Base-by-base conservation (phyloP, 2,797 vertebrate genomes). In the Staurois parvus region DNA sequence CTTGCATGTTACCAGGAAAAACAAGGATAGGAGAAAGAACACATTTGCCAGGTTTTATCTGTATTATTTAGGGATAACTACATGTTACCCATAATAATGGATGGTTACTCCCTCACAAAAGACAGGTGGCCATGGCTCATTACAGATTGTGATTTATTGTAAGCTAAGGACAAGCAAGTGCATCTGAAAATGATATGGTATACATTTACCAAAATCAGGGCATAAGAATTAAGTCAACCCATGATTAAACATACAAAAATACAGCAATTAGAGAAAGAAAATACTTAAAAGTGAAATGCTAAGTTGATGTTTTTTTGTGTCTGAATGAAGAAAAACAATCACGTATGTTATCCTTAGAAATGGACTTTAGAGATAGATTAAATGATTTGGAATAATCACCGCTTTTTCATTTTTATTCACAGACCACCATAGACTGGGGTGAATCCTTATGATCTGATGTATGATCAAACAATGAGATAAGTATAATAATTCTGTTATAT, bases 171-270 rank as follows among this genome's bases (percentile, higher is more conserved):
- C 85, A 84, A 79, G 76, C 81, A 83, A 87, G 76, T 83, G 85
- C 85, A 87, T 87, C 85, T 84, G 85, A 87, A 87, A 87, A 87
- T 84, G 76, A 83, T 83, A 87, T 77, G 80, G 85, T 87, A 79
- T 84, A 84, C 85, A 84, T 87, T 83, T 75, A 75, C 62, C 85
- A 84, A 74, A 87, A 79, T 79, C 85, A 84, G 75, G 81, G 72
- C 85, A 84, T 62, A 75, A 68, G 62, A 83, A 83, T 78, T 86
- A 86, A 83, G 81, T 79, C 85, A 87, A 84, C 85, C 85, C 76
- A 84, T 87, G 85, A 87, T 87, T 87, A 87, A 59, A 28, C 45
- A 75, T 70, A 79, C 52, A 87, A 28, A 86, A 87, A 84, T 75
- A 84, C 70, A 79, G 81, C 81, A 87, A 84, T 87, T 87, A 87